A percentile compares a stretch with the other conserved stretches of the same genome.
These are phyloP conservation scores for Meda fulgida DNA, from an alignment of 2,797 vertebrate species.

Conservation along the genomic window DNA sequence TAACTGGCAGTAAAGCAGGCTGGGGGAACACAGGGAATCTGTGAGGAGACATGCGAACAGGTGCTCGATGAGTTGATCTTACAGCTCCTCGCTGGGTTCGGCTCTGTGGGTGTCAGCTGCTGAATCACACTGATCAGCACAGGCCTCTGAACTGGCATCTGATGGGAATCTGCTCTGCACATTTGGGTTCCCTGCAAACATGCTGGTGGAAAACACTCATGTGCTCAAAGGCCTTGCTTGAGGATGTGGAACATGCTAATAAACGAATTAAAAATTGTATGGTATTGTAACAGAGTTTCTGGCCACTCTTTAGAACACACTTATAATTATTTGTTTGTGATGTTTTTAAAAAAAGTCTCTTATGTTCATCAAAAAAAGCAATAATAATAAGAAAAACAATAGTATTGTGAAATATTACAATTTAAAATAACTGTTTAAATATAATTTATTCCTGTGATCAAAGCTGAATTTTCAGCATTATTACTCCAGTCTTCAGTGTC, in stretches of 20 bases:
- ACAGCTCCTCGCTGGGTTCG: conserved; percentile 7
- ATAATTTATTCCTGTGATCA: no score
- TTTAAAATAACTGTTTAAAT: not conserved
- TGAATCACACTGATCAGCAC: not conserved
- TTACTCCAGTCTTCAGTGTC: not conserved
- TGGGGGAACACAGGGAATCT: conserved; percentile 4
- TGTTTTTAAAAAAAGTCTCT: not conserved
- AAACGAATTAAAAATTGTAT: not conserved
- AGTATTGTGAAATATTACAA: not conserved
- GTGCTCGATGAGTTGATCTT: conserved; percentile 45
- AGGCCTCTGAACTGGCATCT: conserved; percentile 4
- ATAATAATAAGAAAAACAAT: not conserved
- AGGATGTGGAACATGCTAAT: not conserved
- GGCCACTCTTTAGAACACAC: not conserved
- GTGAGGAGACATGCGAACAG: conserved; percentile 34
- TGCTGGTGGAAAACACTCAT: not conserved
- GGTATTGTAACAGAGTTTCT: not conserved
- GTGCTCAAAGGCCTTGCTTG: not conserved
- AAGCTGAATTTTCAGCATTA: not conserved
- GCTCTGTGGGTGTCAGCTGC: conserved; percentile 43
- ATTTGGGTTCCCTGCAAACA: not conserved
- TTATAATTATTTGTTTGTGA: not conserved
- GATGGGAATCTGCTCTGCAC: not conserved
- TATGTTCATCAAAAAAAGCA: not conserved
- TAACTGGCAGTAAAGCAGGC: conserved; percentile 38